Evolutionary conservation across 2,797 vertebrate species (phyloP), one percentile per base, ranked within the genome.

Genomic region (Pelobates cultripes): DNA sequence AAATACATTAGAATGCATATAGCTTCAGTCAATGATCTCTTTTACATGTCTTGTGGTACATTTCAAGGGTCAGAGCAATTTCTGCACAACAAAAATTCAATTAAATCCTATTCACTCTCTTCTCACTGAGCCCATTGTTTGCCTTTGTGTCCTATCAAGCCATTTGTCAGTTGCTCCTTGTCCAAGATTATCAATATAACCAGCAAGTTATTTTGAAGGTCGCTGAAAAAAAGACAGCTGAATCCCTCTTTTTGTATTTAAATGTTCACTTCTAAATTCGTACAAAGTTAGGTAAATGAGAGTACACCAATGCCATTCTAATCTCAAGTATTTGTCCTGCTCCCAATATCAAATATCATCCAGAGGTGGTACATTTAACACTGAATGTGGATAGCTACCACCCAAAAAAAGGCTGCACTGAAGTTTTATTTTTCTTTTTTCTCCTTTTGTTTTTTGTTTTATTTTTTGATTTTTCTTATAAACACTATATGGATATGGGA

Each of bases 131-230:
- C 90, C 89, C 90, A 90, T 91, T 92, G 93, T 93, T 91, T 92
- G 92, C 93, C 87, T 94, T 95, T 96, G 95, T 95, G 94, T 94
- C 89, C 94, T 89, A 92, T 94, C 93, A 93, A 91, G 84, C 85
- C 86, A 85, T 88, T 90, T 88, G 88, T 89, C 91, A 90, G 87
- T 81, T 81, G 87, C 84, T 83, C 84, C 83, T 84, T 81, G 88
- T 88, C 87, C 78, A 4, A 85, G 88, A 89, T 88, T 87, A 86
- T 89, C 91, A 91, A 90, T 84, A 88, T 89, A 90, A 89, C 87
- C 86, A 68, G 86, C 3, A 0, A 15, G 75, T 86, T 90, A 85
- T 86, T 83, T 76, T 86, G 90, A 93, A 94, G 92, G 93, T 92
- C 90, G 82, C 60, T 51, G 88, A 84, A 73, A 77, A 77, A 3